A percentile compares a stretch with the other conserved stretches of the same genome.
phyloP scores from a whole-genome alignment of 2,888 invertebrate species.

The Brenthis ino region DNA sequence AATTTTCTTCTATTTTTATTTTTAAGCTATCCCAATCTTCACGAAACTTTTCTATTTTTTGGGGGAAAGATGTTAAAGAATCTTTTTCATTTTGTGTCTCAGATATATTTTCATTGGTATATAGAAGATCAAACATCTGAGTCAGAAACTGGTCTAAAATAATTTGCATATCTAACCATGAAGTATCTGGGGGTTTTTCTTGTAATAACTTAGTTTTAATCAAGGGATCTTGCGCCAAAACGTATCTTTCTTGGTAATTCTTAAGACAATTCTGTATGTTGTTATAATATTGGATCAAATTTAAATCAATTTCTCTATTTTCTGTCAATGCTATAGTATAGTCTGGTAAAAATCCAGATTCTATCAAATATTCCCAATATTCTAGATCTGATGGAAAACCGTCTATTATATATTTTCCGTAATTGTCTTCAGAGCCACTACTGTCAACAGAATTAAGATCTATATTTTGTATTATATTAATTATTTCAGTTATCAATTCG shows the following conservation, averaged over 20 bases:
- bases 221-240: constrained; percentile 58
- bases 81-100: constrained; percentile 38
- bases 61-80: constrained; percentile 48
- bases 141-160: constrained; percentile 50
- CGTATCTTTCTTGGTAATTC: constrained; percentile 56
- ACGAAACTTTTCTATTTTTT: constrained; percentile 61
- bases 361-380: constrained; percentile 70
- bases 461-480: constrained; percentile 56
- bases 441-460: constrained; percentile 57
- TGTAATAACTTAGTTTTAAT: constrained; percentile 55
- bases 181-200: constrained; percentile 40
- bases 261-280: constrained; percentile 56
- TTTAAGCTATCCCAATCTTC: constrained; percentile 69
- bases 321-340: constrained; percentile 81
- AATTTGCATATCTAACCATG: constrained; percentile 47
- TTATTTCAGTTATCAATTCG: constrained; percentile 69
- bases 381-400: constrained; percentile 78
- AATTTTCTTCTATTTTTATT: constrained; percentile 65
- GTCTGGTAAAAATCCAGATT: constrained; percentile 75
- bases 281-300: constrained; percentile 59
- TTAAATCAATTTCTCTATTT: constrained; percentile 66
- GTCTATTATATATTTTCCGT: constrained; percentile 84
- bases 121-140: constrained; percentile 40
- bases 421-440: constrained; percentile 48
- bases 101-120: constrained; percentile 30